These are phyloP conservation scores for Cryptotermes secundus DNA, from an alignment of 1,140 invertebrate species.

Conservation along the genomic window DNA sequence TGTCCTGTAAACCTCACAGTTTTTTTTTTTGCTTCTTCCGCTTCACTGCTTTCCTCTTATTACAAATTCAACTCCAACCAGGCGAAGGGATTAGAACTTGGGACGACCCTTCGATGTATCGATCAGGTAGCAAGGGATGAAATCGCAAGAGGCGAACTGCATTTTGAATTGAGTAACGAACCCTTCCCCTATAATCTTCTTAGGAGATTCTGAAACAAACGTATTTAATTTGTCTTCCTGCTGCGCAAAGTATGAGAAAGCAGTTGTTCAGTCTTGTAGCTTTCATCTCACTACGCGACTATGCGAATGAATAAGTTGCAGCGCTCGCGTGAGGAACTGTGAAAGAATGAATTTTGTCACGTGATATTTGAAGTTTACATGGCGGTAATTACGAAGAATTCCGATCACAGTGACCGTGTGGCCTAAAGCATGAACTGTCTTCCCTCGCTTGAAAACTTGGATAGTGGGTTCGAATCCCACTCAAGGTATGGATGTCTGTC, in stretches of 20 bases:
- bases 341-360: too few relatives aligned
- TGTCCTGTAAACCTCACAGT: background rate
- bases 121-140: background rate
- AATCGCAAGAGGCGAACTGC: background rate
- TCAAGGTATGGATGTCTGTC: too few relatives aligned
- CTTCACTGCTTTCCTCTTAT: background rate
- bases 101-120: background rate
- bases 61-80: constrained; percentile 7
- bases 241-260: background rate
- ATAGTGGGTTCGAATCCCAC: too few relatives aligned
- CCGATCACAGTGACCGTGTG: too few relatives aligned
- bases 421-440: too few relatives aligned
- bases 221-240: background rate
- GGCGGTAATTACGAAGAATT: too few relatives aligned
- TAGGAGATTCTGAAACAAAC: background rate
- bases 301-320: too few relatives aligned
- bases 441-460: too few relatives aligned
- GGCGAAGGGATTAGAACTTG: constrained; percentile 7
- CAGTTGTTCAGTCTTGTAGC: too few relatives aligned
- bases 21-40: background rate
- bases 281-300: too few relatives aligned
- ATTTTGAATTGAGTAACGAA: constrained; percentile 1
- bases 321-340: too few relatives aligned
- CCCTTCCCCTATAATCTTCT: background rate
- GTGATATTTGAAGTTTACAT: too few relatives aligned